These are phyloP conservation scores for Sebastes fasciatus DNA, from an alignment of 2,113 vertebrate genomes.

Conservation along the genomic window DNA sequence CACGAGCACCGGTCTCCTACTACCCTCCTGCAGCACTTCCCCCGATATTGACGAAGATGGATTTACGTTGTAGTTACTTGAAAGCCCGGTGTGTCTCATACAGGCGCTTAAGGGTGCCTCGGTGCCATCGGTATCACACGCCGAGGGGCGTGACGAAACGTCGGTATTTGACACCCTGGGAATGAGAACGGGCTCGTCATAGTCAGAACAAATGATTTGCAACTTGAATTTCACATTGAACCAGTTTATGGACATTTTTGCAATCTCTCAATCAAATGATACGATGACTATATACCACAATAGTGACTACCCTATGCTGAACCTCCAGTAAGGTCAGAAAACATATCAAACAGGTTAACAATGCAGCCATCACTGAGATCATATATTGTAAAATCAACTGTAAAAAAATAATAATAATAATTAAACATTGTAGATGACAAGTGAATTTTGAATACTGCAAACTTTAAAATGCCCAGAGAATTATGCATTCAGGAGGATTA, in stretches of 20 bases:
- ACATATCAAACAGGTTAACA: conserved; percentile 54
- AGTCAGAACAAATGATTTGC: conserved; percentile 55
- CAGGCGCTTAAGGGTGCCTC: too few species aligned
- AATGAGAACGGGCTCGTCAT: too few species aligned
- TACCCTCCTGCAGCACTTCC: too few species aligned
- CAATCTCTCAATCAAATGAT: conserved; percentile 67
- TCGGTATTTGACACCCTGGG: too few species aligned
- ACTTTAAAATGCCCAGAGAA: conserved; percentile 47
- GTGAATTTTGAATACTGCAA: conserved; percentile 14
- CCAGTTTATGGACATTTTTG: conserved; percentile 71
- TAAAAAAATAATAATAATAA: background rate
- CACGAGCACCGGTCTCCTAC: too few species aligned
- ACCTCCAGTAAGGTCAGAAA: conserved; percentile 44
- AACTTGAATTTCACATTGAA: conserved; percentile 59
- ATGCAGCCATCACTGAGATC: conserved; percentile 43
- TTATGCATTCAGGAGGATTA: conserved; percentile 35
- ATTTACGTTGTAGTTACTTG: too few species aligned
- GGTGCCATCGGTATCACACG: too few species aligned
- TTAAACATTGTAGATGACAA: conserved; percentile 1
- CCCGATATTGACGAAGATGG: too few species aligned
- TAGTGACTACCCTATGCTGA: conserved; percentile 43
- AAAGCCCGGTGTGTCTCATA: too few species aligned
- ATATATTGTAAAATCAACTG: conserved; percentile 35
- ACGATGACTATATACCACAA: conserved; percentile 67
- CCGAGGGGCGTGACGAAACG: too few species aligned